A percentile compares a stretch with the other conserved stretches of the same genome.
Evolutionary conservation across 2,888 invertebrate species (phyloP).

Genomic region (Melinaea marsaeus): DNA sequence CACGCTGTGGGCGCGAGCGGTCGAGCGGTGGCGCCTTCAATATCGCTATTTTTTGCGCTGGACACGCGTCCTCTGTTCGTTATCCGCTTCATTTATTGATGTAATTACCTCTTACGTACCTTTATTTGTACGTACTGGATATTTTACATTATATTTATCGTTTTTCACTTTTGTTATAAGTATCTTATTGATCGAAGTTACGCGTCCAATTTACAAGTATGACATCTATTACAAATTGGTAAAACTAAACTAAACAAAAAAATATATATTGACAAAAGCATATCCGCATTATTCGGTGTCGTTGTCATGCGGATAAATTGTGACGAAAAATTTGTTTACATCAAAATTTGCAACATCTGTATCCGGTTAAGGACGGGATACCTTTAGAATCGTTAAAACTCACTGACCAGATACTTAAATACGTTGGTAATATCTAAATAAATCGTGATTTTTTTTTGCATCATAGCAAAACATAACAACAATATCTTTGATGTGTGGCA

Average conservation of each 20-base stretch:
- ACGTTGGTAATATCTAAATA: conserved; percentile 17
- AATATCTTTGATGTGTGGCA: conserved; percentile 73
- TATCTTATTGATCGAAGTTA: neutral
- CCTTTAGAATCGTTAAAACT: neutral
- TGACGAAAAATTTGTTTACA: neutral
- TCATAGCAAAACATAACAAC: conserved; percentile 72
- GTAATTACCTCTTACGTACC: conserved; percentile 19
- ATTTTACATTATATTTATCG: neutral
- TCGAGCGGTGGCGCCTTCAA: conserved; percentile 34
- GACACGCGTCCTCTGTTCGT: conserved; percentile 32
- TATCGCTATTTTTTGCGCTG: conserved; percentile 42
- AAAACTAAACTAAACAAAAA: conserved; percentile 11
- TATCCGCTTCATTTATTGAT: conserved; percentile 23
- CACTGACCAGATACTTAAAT: neutral
- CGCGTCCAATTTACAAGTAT: neutral
- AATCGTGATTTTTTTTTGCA: conserved; percentile 54
- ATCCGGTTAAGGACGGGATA: no score
- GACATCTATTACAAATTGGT: no score
- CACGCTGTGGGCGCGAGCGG: conserved; percentile 49
- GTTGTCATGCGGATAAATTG: conserved; percentile 24
- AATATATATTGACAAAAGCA: conserved; percentile 19
- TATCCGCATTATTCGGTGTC: conserved; percentile 21
- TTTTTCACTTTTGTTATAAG: neutral
- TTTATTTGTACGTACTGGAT: neutral
- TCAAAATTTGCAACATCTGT: neutral